phyloP scores from a whole-genome alignment of 2,888 invertebrate species.

The Athalia circularis region DNA sequence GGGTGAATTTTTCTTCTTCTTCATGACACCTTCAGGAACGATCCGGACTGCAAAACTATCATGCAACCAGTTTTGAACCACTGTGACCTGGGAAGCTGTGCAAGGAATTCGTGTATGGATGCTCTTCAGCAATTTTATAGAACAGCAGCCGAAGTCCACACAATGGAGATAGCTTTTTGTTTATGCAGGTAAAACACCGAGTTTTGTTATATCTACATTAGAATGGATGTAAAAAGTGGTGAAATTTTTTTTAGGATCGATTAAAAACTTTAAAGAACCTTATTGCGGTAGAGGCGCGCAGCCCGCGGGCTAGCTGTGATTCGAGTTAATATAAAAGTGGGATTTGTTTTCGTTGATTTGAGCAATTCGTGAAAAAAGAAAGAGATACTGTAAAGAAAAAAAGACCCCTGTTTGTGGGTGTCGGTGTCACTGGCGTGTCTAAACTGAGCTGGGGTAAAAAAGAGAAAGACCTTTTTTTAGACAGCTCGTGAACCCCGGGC shows the following conservation, averaged over 20 bases:
- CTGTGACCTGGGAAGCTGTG: constrained; percentile 86
- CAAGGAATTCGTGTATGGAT: constrained; percentile 91
- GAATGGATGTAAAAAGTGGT: neutral
- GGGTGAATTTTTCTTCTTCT: neutral
- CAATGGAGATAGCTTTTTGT: constrained; percentile 93
- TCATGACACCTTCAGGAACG: constrained; percentile 80
- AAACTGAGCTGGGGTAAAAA: constrained; percentile 8
- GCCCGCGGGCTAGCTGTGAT: neutral
- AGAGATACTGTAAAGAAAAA: too few relatives aligned
- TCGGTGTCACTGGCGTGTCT: constrained; percentile 20
- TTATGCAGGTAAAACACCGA: constrained; percentile 89
- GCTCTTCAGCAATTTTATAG: constrained; percentile 91
- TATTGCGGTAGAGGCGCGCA: neutral
- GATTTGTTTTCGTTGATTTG: constrained; percentile 23
- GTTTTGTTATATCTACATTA: neutral
- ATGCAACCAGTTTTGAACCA: constrained; percentile 90
- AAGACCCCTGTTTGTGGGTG: neutral
- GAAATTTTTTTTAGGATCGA: neutral
- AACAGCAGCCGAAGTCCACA: constrained; percentile 87
- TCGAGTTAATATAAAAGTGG: neutral
- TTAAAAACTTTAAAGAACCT: neutral
- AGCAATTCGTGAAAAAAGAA: neutral
- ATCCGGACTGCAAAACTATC: constrained; percentile 86
- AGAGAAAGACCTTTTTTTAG: constrained; percentile 5
- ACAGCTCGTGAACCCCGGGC: constrained; percentile 30